Conservation (phyloP, 2,888 invertebrate species). For the Drosophila setosimentum region DNA sequence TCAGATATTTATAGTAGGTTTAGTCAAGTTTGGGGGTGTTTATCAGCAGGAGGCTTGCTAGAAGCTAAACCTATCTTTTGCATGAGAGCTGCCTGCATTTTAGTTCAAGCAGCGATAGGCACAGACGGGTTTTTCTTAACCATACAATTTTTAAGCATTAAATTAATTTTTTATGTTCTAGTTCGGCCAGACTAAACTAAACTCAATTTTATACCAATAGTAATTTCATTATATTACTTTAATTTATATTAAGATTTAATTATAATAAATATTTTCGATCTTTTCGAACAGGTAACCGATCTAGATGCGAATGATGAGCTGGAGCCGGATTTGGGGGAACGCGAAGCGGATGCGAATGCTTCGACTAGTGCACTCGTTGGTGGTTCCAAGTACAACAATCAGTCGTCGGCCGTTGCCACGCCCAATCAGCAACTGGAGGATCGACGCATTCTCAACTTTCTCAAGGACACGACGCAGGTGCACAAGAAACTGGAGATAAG, state of each 20-base stretch:
- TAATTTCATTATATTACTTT: background rate
- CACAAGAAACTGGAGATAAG: slow-evolving; percentile 85
- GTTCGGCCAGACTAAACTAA: background rate
- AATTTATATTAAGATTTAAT: background rate
- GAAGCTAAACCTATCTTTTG: too few species aligned
- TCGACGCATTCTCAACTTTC: slow-evolving; percentile 84
- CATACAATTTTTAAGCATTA: background rate
- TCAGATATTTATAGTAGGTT: too few species aligned
- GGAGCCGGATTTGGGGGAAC: slow-evolving; percentile 29
- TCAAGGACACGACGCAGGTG: slow-evolving; percentile 85
- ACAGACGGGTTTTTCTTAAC: too few species aligned
- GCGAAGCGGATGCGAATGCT: slow-evolving; percentile 71
- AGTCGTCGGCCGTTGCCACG: slow-evolving; percentile 51
- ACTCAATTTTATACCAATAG: background rate
- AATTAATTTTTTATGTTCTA: background rate
- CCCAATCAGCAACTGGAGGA: slow-evolving; percentile 84
- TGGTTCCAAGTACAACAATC: slow-evolving; percentile 67
- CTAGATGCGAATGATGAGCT: slow-evolving; percentile 80
- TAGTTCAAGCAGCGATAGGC: too few species aligned
- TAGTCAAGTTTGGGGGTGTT: too few species aligned
- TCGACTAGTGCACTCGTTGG: slow-evolving; percentile 75
- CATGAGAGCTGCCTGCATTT: too few species aligned
- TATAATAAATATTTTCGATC: background rate
- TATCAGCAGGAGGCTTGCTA: too few species aligned
- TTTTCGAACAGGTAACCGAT: slow-evolving; percentile 70